phyloP scores from a whole-genome alignment of 92 coral and sea anemone species.

The Pocillopora meandrina region DNA sequence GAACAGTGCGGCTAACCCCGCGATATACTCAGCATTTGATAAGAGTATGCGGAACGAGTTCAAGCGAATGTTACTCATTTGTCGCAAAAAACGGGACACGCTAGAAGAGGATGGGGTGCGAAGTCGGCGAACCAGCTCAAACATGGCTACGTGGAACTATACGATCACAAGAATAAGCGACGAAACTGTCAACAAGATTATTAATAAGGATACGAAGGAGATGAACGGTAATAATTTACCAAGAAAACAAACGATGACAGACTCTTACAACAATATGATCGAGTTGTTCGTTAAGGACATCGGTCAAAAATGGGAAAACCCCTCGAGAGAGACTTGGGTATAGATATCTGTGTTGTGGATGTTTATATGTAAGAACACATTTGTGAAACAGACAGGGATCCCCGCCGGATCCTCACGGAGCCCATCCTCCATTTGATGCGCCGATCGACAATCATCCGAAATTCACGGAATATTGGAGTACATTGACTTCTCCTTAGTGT shows the following conservation, averaged over 20 bases:
- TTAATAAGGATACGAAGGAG: constrained; percentile 3
- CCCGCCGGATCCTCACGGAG: no score
- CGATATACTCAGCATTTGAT: constrained; percentile 76
- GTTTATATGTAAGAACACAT: background rate
- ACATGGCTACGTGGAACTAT: constrained; percentile 17
- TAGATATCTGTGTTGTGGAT: background rate
- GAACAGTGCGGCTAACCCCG: constrained; percentile 78
- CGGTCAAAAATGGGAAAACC: constrained; percentile 6
- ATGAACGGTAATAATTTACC: constrained; percentile 6
- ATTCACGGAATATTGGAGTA: no score
- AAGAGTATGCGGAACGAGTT: constrained; percentile 59
- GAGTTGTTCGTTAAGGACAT: constrained; percentile 26
- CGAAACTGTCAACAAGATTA: constrained; percentile 34
- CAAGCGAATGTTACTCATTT: constrained; percentile 25
- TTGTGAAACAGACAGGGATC: no score
- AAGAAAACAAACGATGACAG: background rate
- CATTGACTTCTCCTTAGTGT: no score
- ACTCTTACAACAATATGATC: background rate
- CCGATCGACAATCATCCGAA: no score
- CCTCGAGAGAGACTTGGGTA: constrained; percentile 37
- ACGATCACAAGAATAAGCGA: constrained; percentile 30
- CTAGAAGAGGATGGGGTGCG: constrained; percentile 6
- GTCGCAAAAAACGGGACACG: constrained; percentile 19
- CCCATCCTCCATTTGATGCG: no score
- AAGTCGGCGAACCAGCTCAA: constrained; percentile 42